A percentile compares a stretch with the other conserved stretches of the same genome.
These are phyloP conservation scores for Microctenopoma steveboyesi DNA, from an alignment of 2,797 vertebrate species.

Conservation along the genomic window DNA sequence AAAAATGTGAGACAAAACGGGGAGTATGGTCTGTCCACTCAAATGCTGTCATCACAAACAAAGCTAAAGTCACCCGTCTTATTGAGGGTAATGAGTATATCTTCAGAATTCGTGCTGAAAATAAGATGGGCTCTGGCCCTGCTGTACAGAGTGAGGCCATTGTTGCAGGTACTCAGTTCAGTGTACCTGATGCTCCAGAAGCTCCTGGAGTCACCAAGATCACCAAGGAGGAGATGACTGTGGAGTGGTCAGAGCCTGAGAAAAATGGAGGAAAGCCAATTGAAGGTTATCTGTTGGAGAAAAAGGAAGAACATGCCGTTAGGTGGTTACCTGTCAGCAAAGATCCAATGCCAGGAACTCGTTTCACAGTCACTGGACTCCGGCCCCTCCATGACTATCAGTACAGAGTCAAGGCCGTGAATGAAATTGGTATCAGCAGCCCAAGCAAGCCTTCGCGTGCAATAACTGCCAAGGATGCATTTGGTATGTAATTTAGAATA, in stretches of 20 bases:
- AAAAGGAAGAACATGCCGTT: conserved; percentile 90
- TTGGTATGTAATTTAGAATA: conserved; percentile 86
- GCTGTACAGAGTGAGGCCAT: conserved; percentile 92
- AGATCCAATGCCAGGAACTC: conserved; percentile 87
- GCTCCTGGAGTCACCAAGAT: conserved; percentile 93
- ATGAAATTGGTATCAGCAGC: conserved; percentile 93
- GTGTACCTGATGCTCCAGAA: conserved; percentile 91
- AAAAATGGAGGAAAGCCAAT: conserved; percentile 95
- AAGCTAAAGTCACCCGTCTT: conserved; percentile 91
- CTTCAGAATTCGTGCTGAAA: conserved; percentile 97
- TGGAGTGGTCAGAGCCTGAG: conserved; percentile 93
- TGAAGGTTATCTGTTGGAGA: conserved; percentile 95
- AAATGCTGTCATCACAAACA: conserved; percentile 89
- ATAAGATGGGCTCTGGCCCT: conserved; percentile 98
- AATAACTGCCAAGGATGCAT: conserved; percentile 91
- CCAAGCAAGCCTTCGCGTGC: conserved; percentile 94
- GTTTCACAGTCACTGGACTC: conserved; percentile 92
- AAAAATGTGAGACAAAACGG: conserved; percentile 98
- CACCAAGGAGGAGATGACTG: conserved; percentile 95
- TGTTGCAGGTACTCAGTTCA: conserved; percentile 93
- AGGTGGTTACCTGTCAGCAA: conserved; percentile 96
- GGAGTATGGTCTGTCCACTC: conserved; percentile 97
- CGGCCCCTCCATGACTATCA: conserved; percentile 96
- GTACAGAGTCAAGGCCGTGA: conserved; percentile 97
- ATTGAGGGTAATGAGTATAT: conserved; percentile 97